phyloP scores from a whole-genome alignment of 2,797 vertebrate genomes.

The Amphiprion clarkii region DNA sequence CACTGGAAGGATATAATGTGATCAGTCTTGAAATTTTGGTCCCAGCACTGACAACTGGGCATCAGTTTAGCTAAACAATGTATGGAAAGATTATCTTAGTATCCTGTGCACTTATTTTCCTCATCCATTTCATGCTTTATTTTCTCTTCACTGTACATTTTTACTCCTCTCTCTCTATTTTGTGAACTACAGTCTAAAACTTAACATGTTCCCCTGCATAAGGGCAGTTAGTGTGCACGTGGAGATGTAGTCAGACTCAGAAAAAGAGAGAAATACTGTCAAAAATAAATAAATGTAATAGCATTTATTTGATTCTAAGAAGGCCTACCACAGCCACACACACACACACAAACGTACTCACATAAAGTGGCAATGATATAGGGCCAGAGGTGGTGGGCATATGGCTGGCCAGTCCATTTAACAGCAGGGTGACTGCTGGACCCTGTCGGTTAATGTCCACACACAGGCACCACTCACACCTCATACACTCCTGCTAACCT shows the following conservation, averaged over 20 bases:
- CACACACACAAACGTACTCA: constrained; percentile 35
- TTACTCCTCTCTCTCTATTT: too few relatives aligned
- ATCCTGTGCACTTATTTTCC: too few relatives aligned
- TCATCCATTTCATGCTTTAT: too few relatives aligned
- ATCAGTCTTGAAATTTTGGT: neutral
- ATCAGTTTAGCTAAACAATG: too few relatives aligned
- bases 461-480: constrained; percentile 71
- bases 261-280: neutral
- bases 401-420: constrained; percentile 88
- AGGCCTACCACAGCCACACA: neutral
- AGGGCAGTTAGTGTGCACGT: too few relatives aligned
- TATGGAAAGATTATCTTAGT: too few relatives aligned
- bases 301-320: constrained; percentile 14
- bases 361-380: constrained; percentile 82
- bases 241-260: neutral
- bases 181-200: too few relatives aligned
- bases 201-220: too few relatives aligned
- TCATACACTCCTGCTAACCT: constrained; percentile 46
- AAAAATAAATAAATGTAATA: neutral
- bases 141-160: too few relatives aligned
- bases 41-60: too few relatives aligned
- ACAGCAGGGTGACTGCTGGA: constrained; percentile 86
- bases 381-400: constrained; percentile 83
- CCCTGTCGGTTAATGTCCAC: constrained; percentile 88
- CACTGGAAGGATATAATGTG: too few relatives aligned